Percentiles rank a stretch among this genome's conserved stretches.
Evolutionary conservation across 2,113 vertebrate species (phyloP).

Genomic region (Galemys pyrenaicus): DNA sequence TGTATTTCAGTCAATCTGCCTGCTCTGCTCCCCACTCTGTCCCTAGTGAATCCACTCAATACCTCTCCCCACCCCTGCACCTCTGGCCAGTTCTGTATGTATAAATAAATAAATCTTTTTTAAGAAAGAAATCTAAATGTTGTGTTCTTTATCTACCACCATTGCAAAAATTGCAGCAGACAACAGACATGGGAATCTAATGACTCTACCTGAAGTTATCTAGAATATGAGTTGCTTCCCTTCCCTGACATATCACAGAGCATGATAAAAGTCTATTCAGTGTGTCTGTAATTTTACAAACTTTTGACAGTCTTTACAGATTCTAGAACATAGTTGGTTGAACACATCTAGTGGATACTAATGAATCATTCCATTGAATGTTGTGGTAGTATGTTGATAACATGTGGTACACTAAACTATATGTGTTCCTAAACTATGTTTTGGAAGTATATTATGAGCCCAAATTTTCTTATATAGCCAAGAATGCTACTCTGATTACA

Average conservation of each 20-base stretch:
- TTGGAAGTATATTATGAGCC: not conserved
- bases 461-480: not conserved
- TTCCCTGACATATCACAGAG: not conserved
- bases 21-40: too few relatives aligned
- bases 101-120: too few relatives aligned
- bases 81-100: too few relatives aligned
- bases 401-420: not conserved
- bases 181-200: not conserved
- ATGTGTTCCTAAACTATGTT: not conserved
- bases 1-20: too few relatives aligned
- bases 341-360: not conserved
- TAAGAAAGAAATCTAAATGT: constrained; percentile 10
- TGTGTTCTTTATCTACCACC: not conserved
- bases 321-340: not conserved
- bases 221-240: not conserved
- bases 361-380: not conserved
- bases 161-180: not conserved
- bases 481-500: not conserved
- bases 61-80: too few relatives aligned
- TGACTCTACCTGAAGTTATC: not conserved
- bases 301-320: not conserved
- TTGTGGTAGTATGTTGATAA: not conserved
- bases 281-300: not conserved
- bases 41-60: too few relatives aligned
- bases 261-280: not conserved